Base-by-base conservation (phyloP, 1,140 invertebrate genomes). In the Heliconius hewitsoni region DNA sequence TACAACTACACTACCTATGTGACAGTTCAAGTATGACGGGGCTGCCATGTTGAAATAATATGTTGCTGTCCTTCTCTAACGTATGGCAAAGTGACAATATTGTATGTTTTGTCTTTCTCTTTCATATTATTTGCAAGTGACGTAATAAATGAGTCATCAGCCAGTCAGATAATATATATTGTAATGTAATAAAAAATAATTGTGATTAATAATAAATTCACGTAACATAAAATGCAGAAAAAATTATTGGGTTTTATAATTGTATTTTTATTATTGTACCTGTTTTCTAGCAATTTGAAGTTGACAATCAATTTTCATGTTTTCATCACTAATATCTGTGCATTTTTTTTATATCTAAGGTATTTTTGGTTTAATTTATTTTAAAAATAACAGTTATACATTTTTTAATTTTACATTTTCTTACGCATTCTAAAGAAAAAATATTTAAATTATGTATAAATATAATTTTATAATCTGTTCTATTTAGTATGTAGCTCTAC, bases 41-140 rank as follows among this genome's bases (percentile, higher is more conserved):
- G 85, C 87, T 91, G 86, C 88, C 78, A 82, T 66, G 77, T 71
- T 19, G 11, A 73, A 88, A 89, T 84, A 86, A 79, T 74, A 73
- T 71, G 37, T 81, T 74, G 75, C 73, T 30, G 34, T 30, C 55
- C 77, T 75, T 60, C 55, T 80, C 74, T 71, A 23, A 71, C 23
- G 9, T 55, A 76, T 66, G 27, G 60, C 9, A 27, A 66, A 27
- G 13, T 30, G 3, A 11, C 57, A 66, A 66, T 66, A 66, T 66
- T 66, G 1, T 16, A 16, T 30, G 13, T 66, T 27, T 66, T 30
- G 60, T 30, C 60, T 30, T 27, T 66, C 5, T 66, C 27, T 1
- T 4, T 66, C 11, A 4, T 13, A 13, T 77, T 52, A 60, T 73
- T 76, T 81, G 74, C 71, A 76, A 71, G 70, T 81, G 78, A 84